Evolutionary conservation across 2,888 invertebrate species (phyloP).

Genomic region (Psylliodes chrysocephalus): DNA sequence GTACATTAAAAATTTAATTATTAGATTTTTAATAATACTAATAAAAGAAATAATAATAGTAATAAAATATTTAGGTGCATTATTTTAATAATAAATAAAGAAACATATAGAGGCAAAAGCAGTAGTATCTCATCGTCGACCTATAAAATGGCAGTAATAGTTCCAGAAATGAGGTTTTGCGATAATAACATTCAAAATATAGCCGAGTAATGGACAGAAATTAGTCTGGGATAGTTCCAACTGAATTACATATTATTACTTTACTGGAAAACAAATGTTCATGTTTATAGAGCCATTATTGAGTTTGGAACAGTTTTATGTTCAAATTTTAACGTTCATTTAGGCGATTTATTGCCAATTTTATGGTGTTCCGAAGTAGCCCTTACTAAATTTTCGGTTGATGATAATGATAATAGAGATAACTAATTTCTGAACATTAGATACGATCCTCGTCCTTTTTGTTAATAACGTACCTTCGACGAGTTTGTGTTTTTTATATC

Average conservation of each 20-base stretch:
- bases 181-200: slow-evolving; percentile 37
- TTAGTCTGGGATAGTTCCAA: slow-evolving; percentile 29
- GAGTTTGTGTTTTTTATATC: too few species aligned
- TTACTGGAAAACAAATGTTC: slow-evolving; percentile 36
- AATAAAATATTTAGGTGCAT: too few species aligned
- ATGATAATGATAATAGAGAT: slow-evolving; percentile 17
- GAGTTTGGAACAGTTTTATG: slow-evolving; percentile 37
- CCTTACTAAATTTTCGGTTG: slow-evolving; percentile 8
- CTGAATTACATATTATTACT: slow-evolving; percentile 38
- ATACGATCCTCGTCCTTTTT: too few species aligned
- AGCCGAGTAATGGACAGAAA: slow-evolving; percentile 30
- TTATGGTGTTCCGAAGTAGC: slow-evolving; percentile 21
- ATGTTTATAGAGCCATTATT: slow-evolving; percentile 36
- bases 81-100: neutral
- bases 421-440: slow-evolving; percentile 15
- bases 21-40: too few species aligned
- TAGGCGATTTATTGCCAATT: slow-evolving; percentile 25
- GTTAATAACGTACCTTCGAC: too few species aligned
- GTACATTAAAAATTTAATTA: too few species aligned
- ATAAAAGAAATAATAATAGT: too few species aligned
- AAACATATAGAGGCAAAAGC: neutral
- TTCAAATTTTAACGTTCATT: slow-evolving; percentile 28
- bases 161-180: slow-evolving; percentile 17
- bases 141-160: slow-evolving; percentile 10
- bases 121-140: neutral